These are phyloP conservation scores for Apodemus speciosus DNA, from an alignment of 2,113 vertebrate species.

Conservation along the genomic window DNA sequence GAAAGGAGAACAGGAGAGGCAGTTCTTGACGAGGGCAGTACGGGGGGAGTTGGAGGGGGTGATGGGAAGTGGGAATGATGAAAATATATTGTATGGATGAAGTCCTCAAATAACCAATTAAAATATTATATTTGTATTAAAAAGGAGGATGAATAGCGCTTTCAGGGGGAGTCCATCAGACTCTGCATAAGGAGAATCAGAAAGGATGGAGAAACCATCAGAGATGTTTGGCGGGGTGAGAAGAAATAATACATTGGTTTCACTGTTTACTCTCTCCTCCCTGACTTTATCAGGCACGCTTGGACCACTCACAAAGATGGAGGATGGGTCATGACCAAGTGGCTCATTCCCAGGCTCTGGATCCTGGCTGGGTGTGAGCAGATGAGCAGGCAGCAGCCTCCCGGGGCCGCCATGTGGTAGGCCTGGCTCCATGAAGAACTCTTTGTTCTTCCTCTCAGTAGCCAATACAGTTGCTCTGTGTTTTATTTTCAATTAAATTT, in stretches of 20 bases:
- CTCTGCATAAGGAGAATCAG: background rate
- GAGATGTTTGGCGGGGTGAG: background rate
- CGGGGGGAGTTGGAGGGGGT: no score
- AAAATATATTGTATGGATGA: background rate
- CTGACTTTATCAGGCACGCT: slow-evolving; percentile 73
- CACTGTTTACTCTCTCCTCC: slow-evolving; percentile 66
- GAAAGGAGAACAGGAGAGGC: background rate
- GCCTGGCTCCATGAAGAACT: slow-evolving; percentile 42
- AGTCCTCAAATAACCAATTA: background rate
- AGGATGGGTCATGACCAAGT: slow-evolving; percentile 68
- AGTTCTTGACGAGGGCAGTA: no score
- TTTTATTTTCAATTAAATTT: slow-evolving; percentile 78
- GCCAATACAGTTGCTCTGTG: slow-evolving; percentile 72
- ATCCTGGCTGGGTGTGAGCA: background rate
- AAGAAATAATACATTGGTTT: slow-evolving; percentile 13
- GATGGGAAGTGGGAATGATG: no score
- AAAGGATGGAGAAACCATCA: slow-evolving; percentile 18
- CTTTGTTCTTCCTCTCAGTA: slow-evolving; percentile 69
- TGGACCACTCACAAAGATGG: background rate
- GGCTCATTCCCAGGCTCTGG: slow-evolving; percentile 54
- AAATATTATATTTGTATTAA: background rate
- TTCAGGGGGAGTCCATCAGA: background rate
- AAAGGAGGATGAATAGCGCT: background rate
- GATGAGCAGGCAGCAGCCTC: slow-evolving; percentile 28
- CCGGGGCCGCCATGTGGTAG: slow-evolving; percentile 75